Evolutionary conservation across 2,113 vertebrate genomes (phyloP), one percentile per base, ranked within the genome.

Genomic region (Himantopus leucocephalus): DNA sequence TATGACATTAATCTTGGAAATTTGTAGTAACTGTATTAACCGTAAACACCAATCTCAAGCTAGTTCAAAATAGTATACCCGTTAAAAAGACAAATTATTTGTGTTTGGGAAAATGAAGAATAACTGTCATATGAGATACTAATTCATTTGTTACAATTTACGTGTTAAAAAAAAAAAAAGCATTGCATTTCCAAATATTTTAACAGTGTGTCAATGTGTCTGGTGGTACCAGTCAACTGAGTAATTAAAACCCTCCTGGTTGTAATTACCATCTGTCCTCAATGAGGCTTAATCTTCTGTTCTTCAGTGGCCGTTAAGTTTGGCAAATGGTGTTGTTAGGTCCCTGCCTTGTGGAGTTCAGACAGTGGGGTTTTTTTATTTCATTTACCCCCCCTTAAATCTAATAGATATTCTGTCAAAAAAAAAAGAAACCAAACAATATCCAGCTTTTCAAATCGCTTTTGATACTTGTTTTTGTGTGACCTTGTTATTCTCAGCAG

Each of bases 251-350:
- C 26, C 17, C 14, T 88, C 13, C 19, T 34, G 21, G 8, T 3
- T 78, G 43, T 68, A 37, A 89, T 85, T 64, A 37, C 39, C 7
- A 5, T 27, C 48, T 80, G 12, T 75, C 35, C 34, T 86, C 68
- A 32, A 0, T 45, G 12, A 60, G n/a, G 18, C 26, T 60, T 68
- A 30, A 11, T 75, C 22, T 85, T 68, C 26, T 43, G 7, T 56
- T 80, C 30, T n/a, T 71, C 56, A 67, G 37, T 84, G 0, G 0
- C 63, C 3, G 3, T 32, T 60, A 60, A 26, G 39, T 75, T 48
- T 24, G 41, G 19, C 0, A 0, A n/a, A 60, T 48, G 62, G 45
- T 45, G 6, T 43, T 0, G 0, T 66, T 26, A 16, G 23, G 18
- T 20, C 26, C 15, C 18, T 84, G 50, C 14, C 6, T 10, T 59